A percentile compares a stretch with the other conserved stretches of the same genome.
phyloP scores from a whole-genome alignment of 2,113 vertebrate genomes.

The Dinomys branickii region DNA sequence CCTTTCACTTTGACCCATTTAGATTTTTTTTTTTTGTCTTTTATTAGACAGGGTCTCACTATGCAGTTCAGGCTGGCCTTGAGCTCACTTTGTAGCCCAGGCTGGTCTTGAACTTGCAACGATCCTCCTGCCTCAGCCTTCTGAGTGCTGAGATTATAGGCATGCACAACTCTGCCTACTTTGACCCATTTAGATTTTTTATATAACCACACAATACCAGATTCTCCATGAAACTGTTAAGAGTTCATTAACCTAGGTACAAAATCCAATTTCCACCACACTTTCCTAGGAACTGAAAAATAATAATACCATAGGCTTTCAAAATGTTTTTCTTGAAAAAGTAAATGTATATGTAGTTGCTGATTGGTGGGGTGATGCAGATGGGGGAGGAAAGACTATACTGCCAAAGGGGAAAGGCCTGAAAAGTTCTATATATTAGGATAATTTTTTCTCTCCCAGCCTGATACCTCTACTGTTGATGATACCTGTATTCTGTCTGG shows the following conservation, averaged over 20 bases:
- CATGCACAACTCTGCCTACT: not conserved
- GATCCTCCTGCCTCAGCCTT: too few relatives aligned
- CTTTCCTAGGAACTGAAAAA: slow-evolving; percentile 33
- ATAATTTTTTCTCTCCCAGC: slow-evolving; percentile 80
- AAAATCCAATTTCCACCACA: not conserved
- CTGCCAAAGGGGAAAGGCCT: not conserved
- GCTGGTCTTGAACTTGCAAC: too few relatives aligned
- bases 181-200: slow-evolving; percentile 44
- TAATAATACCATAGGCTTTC: not conserved
- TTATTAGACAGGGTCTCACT: too few relatives aligned
- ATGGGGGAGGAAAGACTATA: not conserved
- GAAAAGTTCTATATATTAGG: not conserved
- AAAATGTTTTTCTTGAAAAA: slow-evolving; percentile 48
- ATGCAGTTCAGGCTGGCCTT: too few relatives aligned
- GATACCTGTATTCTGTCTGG: slow-evolving; percentile 89
- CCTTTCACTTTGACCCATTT: not conserved
- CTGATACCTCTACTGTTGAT: slow-evolving; percentile 90
- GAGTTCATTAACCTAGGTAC: not conserved
- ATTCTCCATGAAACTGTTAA: slow-evolving; percentile 43
- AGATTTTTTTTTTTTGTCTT: not conserved
- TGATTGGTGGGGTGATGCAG: not conserved
- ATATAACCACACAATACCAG: not conserved
- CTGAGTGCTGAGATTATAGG: too few relatives aligned
- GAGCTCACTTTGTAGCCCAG: too few relatives aligned
- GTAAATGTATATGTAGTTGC: not conserved